Base-by-base conservation (phyloP, 2,797 vertebrate genomes). In the Paratrypauchen microcephalus region DNA sequence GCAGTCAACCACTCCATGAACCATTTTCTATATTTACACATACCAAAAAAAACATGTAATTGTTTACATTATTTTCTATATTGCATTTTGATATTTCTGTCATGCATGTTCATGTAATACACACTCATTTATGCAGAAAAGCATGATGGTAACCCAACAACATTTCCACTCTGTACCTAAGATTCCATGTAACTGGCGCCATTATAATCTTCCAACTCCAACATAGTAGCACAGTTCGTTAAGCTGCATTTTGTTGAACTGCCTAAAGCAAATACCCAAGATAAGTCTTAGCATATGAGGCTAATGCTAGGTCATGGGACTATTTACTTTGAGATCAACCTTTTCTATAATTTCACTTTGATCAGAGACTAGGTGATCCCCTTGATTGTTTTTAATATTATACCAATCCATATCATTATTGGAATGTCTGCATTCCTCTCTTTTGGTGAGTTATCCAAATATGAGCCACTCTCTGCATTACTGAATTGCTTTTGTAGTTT, bases 321-420 rank as follows among this genome's bases (percentile, higher is more conserved):
- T 78, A 73, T 83, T 83, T 83, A 81, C 62, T 21, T 78, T 69
- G n/a, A 72, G 74, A 79, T 80, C 9, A 52, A 79, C 77, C 79
- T 76, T 65, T 69, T 30, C 52, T 70, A 79, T 74, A 84, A 83
- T 80, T 66, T 39, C 18, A 72, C 69, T 86, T 79, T 80, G 73
- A 82, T 77, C 70, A 75, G 16, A 18, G 45, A 28, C 4, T 66
- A 48, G 26, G 39, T 73, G 66, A 76, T 72, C 72, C 73, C 71
- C 54, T 3, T 71, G 56, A 65, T 73, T 83, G 75, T 74, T 72
- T 73, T 74, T 60, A 41, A 78, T 75, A 80, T 82, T 26, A 68
- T 83, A 77, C 58, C 75, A 62, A 69, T 54, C 60, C 58, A 68
- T 54, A 69, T 68, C 64, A 74, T 81, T 68, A 68, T 65, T 76